These are phyloP conservation scores for Echinarachnius parma DNA, from an alignment of 53 echinoderm and acorn worm genomes.

Conservation along the genomic window DNA sequence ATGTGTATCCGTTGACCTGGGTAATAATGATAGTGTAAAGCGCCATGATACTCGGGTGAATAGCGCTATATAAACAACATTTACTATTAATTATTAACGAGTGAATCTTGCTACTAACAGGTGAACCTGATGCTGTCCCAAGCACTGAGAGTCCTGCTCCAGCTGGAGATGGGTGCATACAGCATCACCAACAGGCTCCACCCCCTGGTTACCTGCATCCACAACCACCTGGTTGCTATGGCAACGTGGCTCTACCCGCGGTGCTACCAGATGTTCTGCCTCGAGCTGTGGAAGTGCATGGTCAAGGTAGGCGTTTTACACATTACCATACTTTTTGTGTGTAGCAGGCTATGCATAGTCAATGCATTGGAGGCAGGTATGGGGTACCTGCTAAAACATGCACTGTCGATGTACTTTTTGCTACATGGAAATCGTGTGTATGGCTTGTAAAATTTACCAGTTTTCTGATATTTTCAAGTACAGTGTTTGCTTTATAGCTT, in stretches of 20 bases:
- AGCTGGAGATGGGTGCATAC: conserved; percentile 53
- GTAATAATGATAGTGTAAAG: no score
- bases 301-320: conserved; percentile 53
- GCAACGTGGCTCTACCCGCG: conserved; percentile 73
- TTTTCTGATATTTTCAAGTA: no score
- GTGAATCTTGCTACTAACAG: conserved; percentile 23
- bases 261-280: conserved; percentile 58
- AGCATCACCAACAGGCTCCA: conserved; percentile 62
- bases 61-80: background rate
- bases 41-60: no score
- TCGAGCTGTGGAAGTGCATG: conserved; percentile 69
- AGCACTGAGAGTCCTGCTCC: conserved; percentile 54
- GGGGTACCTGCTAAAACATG: no score
- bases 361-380: no score
- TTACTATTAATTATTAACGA: background rate
- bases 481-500: no score
- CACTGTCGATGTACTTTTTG: no score
- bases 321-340: no score
- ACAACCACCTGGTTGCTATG: conserved; percentile 71
- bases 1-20: no score
- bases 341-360: no score
- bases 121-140: conserved; percentile 63
- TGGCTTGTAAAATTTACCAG: no score
- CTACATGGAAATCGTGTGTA: no score
- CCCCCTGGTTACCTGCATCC: conserved; percentile 70